Base-by-base conservation (phyloP, 2,113 vertebrate genomes). In the Blennius ocellaris region DNA sequence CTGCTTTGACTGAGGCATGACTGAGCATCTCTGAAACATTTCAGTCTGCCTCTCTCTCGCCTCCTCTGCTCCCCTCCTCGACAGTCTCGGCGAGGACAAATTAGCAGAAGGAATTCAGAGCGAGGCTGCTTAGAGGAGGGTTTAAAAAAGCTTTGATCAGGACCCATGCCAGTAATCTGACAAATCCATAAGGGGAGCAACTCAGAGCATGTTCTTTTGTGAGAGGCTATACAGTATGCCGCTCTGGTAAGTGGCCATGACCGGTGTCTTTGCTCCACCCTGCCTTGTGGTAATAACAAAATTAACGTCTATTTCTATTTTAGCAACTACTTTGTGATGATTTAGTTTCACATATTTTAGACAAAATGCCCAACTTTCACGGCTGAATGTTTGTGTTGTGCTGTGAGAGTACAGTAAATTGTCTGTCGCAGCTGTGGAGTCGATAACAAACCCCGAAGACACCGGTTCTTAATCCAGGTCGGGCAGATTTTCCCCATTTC, bases 111-210 rank as follows among this genome's bases (percentile, higher is more conserved):
- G 73, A 90, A 88, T 90, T 90, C 80, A 85, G 68, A 82, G 72
- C 36, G 8, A 65, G 58, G 74, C 78, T 65, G 63, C 72, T 81
- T 60, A 62, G 67, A 86, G 70, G 59, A 69, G 68, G 75, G 53
- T 87, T 84, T 85, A 43, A 73, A 85, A 83, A 64, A 76, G 72
- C 86, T 89, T 89, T 92, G 79, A 90, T 89, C 87, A 86, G 69
- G 59, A 83, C 65, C 76, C 82, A 53, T 81, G 83, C 72, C 70
- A 84, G 74, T 84, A 90, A 92, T 91, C 78, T 84, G 83, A 89
- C 87, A 84, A 87, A 90, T 90, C 83, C 86, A 86, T 78, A 71
- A 77, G 65, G 57, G 62, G 67, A 79, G 73, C 48, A 47, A 73
- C 71, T 80, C 30, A 56, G 72, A 71, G 63, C 49, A 72, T 40